Evolutionary conservation across 2,888 invertebrate genomes (phyloP).

Genomic region (Apamea sordens): DNA sequence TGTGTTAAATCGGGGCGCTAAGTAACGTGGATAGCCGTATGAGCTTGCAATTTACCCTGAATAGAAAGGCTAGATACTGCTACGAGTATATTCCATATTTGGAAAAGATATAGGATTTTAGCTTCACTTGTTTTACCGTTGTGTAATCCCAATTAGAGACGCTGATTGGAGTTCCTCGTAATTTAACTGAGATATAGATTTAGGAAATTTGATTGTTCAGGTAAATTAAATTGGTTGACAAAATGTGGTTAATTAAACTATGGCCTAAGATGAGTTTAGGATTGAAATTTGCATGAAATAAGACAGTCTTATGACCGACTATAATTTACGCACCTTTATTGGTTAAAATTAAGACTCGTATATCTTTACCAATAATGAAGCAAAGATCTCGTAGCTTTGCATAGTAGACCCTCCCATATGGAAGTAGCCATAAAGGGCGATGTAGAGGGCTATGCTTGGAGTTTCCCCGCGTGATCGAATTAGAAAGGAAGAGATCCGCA

Average conservation of each 20-base stretch:
- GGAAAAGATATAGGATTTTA: background rate
- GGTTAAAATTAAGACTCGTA: too few species aligned
- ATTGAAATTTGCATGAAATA: background rate
- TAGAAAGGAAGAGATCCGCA: too few species aligned
- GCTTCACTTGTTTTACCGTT: slow-evolving; percentile 15
- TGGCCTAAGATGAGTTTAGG: background rate
- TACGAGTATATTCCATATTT: slow-evolving; percentile 14
- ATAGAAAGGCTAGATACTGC: slow-evolving; percentile 15
- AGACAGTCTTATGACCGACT: background rate
- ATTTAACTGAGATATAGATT: background rate
- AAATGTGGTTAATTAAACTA: background rate
- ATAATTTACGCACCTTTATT: too few species aligned
- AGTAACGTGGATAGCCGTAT: slow-evolving; percentile 35
- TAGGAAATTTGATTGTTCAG: background rate
- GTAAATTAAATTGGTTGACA: background rate
- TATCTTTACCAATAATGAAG: too few species aligned
- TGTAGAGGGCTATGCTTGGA: too few species aligned
- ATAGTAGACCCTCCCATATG: too few species aligned
- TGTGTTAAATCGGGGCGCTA: slow-evolving; percentile 34
- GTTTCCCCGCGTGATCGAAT: too few species aligned
- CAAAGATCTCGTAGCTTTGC: too few species aligned
- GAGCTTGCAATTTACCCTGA: slow-evolving; percentile 24
- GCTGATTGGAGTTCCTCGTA: slow-evolving; percentile 3
- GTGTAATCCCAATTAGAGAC: slow-evolving; percentile 19
- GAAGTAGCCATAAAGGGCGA: too few species aligned